Percentiles rank a stretch among this genome's conserved stretches.
These are phyloP conservation scores for Hephaestus fuliginosus DNA, from an alignment of 2,797 vertebrate species.

Conservation along the genomic window DNA sequence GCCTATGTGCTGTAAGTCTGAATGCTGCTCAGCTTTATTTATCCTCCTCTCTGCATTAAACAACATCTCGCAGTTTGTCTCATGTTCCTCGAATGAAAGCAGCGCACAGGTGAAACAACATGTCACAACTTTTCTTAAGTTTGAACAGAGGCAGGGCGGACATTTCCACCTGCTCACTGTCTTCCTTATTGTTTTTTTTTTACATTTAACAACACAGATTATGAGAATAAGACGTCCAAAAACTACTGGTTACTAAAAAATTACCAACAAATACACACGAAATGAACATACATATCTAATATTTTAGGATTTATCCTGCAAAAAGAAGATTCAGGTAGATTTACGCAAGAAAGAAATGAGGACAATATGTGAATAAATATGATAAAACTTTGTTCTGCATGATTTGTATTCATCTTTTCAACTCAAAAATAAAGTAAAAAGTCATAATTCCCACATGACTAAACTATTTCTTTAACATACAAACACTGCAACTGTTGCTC, in stretches of 20 bases:
- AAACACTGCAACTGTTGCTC: not conserved
- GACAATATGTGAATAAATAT: not conserved
- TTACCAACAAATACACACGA: not conserved
- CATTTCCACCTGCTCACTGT: not conserved
- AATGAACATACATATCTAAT: not conserved
- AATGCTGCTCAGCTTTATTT: not conserved
- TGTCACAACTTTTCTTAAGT: not conserved
- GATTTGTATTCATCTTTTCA: not conserved
- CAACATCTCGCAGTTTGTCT: not conserved
- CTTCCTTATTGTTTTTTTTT: not conserved
- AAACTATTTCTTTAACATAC: not conserved
- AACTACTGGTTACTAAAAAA: not conserved
- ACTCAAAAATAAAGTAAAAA: not conserved
- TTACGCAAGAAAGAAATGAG: not conserved
- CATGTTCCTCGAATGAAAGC: not conserved
- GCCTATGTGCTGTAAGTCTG: not conserved
- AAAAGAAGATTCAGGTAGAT: not conserved
- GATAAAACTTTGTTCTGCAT: not conserved
- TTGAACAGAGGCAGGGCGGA: not conserved
- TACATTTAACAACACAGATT: too few relatives aligned
- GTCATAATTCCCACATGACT: not conserved
- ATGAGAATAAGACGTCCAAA: not conserved
- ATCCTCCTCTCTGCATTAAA: too few relatives aligned
- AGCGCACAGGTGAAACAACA: not conserved
- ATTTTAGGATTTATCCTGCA: not conserved